Evolutionary conservation across 2,113 vertebrate species (phyloP).

Genomic region (Callionymus lyra): DNA sequence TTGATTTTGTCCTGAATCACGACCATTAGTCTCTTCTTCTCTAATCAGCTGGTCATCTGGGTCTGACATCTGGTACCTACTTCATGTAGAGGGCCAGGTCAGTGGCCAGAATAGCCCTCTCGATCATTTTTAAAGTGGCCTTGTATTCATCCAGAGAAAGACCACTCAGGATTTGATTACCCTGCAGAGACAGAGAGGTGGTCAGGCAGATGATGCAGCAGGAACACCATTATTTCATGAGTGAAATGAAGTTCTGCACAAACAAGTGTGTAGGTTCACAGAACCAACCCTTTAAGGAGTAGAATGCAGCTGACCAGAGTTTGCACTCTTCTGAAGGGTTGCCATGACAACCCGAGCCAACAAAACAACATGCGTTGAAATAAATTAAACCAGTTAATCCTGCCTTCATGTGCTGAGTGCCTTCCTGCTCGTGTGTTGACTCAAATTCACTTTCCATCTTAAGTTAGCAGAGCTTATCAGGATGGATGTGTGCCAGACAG

Average conservation of each 20-base stretch:
- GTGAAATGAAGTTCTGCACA: not conserved
- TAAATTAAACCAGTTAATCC: not conserved
- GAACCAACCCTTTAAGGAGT: not conserved
- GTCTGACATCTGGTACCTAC: constrained; percentile 69
- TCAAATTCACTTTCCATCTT: not conserved
- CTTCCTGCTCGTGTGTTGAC: constrained; percentile 8
- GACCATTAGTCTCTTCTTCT: too few relatives aligned
- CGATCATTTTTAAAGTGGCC: constrained; percentile 87
- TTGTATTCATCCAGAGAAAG: constrained; percentile 95
- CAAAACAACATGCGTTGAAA: constrained; percentile 1
- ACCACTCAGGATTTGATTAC: constrained; percentile 89
- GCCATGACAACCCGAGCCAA: constrained; percentile 7
- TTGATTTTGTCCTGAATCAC: too few relatives aligned
- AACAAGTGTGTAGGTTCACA: not conserved
- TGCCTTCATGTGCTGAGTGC: constrained; percentile 2
- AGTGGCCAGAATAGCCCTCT: constrained; percentile 92
- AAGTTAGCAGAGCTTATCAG: constrained; percentile 10
- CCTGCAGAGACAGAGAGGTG: constrained; percentile 58
- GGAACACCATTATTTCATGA: not conserved
- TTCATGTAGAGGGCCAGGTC: constrained; percentile 93
- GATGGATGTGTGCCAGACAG: not conserved
- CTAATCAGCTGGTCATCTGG: too few relatives aligned
- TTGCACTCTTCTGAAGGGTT: constrained; percentile 1
- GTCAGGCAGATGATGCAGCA: not conserved
- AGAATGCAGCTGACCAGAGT: not conserved